phyloP scores from a whole-genome alignment of 2,888 invertebrate species.

The Kuschelorhynchus macadamiae region DNA sequence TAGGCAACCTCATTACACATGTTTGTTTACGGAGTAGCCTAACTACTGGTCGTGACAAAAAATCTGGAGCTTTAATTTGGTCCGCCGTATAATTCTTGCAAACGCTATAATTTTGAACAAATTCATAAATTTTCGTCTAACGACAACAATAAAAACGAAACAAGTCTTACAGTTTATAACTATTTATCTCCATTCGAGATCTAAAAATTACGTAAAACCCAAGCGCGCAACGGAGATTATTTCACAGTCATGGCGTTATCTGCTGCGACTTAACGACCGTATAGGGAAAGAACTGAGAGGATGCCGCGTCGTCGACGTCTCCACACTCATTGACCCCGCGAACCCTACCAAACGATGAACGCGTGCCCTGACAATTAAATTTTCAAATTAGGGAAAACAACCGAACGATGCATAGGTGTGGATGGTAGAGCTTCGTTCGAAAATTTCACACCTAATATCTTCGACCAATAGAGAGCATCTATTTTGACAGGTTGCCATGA shows the following conservation, averaged over 20 bases:
- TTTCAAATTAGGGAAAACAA: constrained; percentile 52
- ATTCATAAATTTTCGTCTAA: too few relatives aligned
- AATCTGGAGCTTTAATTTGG: too few relatives aligned
- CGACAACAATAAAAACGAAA: constrained; percentile 15
- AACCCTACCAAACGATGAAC: constrained; percentile 54
- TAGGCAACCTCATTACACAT: too few relatives aligned
- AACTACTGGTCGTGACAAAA: too few relatives aligned
- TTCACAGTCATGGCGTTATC: constrained; percentile 43
- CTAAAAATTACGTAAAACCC: constrained; percentile 38
- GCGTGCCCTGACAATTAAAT: constrained; percentile 60
- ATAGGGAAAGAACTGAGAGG: too few relatives aligned
- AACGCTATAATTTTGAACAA: too few relatives aligned
- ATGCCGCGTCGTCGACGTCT: constrained; percentile 39
- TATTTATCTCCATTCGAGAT: constrained; percentile 31
- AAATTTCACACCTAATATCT: too few relatives aligned
- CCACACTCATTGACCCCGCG: constrained; percentile 37
- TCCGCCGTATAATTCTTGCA: too few relatives aligned
- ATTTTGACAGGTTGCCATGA: too few relatives aligned
- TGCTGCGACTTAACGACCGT: constrained; percentile 38
- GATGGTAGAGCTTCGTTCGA: not conserved
- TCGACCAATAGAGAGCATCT: too few relatives aligned
- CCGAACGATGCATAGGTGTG: not conserved
- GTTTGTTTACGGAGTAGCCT: too few relatives aligned
- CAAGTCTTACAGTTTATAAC: constrained; percentile 12
- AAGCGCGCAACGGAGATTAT: constrained; percentile 29